Conservation (phyloP, 1,140 invertebrate genomes). For the Drosophila cardini region DNA sequence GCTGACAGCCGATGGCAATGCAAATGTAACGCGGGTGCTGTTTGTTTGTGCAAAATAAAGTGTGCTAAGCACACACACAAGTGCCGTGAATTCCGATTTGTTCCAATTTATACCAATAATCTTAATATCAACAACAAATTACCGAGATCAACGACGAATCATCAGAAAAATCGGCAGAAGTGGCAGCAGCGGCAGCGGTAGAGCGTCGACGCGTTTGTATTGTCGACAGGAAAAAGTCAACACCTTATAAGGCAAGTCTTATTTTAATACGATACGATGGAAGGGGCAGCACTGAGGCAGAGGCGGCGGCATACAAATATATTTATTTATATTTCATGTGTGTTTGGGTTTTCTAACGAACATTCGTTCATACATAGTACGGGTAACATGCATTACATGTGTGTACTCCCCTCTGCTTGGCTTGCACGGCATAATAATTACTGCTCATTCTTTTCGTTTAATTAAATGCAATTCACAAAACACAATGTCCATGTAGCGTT, state of each 20-base stretch:
- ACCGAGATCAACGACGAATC: slow-evolving; percentile 16
- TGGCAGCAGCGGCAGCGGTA: slow-evolving; percentile 1
- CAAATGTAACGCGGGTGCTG: slow-evolving; percentile 31
- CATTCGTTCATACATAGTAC: background rate
- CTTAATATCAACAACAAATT: slow-evolving; percentile 5
- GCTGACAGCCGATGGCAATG: slow-evolving; percentile 18
- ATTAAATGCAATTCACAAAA: slow-evolving; percentile 43
- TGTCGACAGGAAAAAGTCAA: slow-evolving; percentile 51
- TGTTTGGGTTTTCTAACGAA: slow-evolving; percentile 27
- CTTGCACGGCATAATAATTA: slow-evolving; percentile 42
- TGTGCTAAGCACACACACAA: slow-evolving; percentile 42
- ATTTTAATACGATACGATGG: slow-evolving; percentile 26
- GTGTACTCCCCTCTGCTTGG: background rate
- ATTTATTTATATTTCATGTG: slow-evolving; percentile 35
- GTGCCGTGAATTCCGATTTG: slow-evolving; percentile 20
- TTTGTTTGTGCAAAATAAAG: slow-evolving; percentile 33
- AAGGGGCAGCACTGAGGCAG: background rate
- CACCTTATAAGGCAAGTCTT: slow-evolving; percentile 72
- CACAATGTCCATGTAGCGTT: slow-evolving; percentile 13
- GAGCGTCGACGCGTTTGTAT: slow-evolving; percentile 21
- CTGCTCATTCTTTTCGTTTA: slow-evolving; percentile 33
- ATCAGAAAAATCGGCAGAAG: slow-evolving; percentile 9
- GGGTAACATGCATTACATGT: background rate
- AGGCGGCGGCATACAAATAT: slow-evolving; percentile 5
- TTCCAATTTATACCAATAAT: slow-evolving; percentile 14